phyloP scores from a whole-genome alignment of 2,797 vertebrate species.

The Malurus leucopterus region DNA sequence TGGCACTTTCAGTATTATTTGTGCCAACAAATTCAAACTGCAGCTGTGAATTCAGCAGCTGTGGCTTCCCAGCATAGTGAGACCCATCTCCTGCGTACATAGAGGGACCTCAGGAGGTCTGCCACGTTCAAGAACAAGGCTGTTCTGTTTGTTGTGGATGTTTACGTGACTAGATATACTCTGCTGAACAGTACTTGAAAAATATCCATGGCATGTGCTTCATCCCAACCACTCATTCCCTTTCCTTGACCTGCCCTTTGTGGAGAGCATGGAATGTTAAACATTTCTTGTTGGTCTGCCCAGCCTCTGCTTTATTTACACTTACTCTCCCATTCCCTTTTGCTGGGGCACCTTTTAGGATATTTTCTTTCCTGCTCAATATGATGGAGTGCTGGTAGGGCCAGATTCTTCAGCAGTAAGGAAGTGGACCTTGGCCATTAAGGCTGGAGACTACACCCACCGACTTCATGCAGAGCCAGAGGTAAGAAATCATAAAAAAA shows the following conservation, averaged over 20 bases:
- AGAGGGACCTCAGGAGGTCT: conserved; percentile 40
- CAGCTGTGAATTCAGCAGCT: conserved; percentile 28
- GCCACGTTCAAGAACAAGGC: conserved; percentile 52
- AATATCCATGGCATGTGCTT: conserved; percentile 82
- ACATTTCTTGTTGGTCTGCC: conserved; percentile 74
- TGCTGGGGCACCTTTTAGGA: conserved; percentile 48
- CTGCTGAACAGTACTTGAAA: conserved; percentile 63
- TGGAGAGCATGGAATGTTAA: conserved; percentile 79
- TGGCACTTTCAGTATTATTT: not conserved
- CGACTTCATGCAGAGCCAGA: not conserved
- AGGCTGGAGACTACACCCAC: not conserved
- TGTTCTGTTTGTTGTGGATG: conserved; percentile 56
- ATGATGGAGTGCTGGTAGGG: not conserved
- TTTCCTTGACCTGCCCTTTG: conserved; percentile 80
- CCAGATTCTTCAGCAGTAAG: not conserved
- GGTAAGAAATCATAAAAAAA: not conserved
- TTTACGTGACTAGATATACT: conserved; percentile 64
- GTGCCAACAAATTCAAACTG: conserved; percentile 17
- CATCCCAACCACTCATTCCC: conserved; percentile 75
- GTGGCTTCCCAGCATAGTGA: not conserved
- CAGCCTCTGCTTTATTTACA: conserved; percentile 70
- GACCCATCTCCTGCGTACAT: conserved; percentile 2
- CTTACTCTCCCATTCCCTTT: conserved; percentile 42
- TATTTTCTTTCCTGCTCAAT: conserved; percentile 30
- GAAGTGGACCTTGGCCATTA: not conserved